These are phyloP conservation scores for Drosophila repleta DNA, from an alignment of 1,140 invertebrate species.

Conservation along the genomic window DNA sequence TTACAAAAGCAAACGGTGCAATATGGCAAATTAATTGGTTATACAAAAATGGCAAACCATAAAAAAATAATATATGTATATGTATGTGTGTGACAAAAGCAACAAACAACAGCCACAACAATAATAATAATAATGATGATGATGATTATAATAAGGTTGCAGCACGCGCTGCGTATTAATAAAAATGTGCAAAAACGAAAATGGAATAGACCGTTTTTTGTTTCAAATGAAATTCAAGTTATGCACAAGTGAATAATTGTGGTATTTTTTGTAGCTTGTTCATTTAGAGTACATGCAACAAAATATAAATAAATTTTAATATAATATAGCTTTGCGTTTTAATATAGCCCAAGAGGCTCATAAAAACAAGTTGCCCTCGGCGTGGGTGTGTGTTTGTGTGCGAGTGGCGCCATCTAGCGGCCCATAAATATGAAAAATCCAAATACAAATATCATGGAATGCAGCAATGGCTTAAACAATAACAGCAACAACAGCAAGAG, in stretches of 20 bases:
- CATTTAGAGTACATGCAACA: constrained; percentile 1
- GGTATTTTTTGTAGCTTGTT: constrained; percentile 40
- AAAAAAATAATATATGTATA: constrained; percentile 32
- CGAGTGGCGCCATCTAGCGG: constrained; percentile 70
- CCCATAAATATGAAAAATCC: constrained; percentile 82
- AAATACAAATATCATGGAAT: constrained; percentile 73
- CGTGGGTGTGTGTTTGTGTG: constrained; percentile 12
- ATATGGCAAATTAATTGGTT: constrained; percentile 82
- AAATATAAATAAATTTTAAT: constrained; percentile 29
- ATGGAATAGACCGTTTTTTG: constrained; percentile 19
- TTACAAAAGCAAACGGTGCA: constrained; percentile 68
- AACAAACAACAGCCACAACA: constrained; percentile 27
- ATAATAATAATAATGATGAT: constrained; percentile 18
- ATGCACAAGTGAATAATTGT: constrained; percentile 81
- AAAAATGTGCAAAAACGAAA: not conserved
- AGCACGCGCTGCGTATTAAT: constrained; percentile 33
- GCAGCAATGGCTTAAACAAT: constrained; percentile 66
- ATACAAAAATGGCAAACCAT: constrained; percentile 68
- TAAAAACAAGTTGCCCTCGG: constrained; percentile 59
- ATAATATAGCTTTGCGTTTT: constrained; percentile 61
- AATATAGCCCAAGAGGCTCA: constrained; percentile 75
- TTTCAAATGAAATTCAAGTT: constrained; percentile 75
- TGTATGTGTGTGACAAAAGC: constrained; percentile 38
- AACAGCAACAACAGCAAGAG: constrained; percentile 44
- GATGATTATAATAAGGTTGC: constrained; percentile 10